Conservation (phyloP, 1,140 invertebrate genomes). For the Drosophila ananassae region DNA sequence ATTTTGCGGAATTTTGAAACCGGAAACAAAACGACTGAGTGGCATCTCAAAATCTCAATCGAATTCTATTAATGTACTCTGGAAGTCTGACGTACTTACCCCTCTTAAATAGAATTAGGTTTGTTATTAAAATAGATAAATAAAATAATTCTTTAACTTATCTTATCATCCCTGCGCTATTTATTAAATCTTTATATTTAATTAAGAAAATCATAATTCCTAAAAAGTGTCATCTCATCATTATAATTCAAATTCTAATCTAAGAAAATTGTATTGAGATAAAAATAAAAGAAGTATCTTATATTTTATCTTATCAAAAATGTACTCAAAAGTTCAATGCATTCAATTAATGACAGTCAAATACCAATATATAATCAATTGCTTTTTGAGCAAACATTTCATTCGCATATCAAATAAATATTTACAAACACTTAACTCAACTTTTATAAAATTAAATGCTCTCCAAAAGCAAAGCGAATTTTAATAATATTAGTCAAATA, state of each 20-base stretch:
- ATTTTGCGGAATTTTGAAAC: constrained; percentile 26
- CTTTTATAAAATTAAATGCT: no score
- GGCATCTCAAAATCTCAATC: constrained; percentile 4
- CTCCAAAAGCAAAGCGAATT: background rate
- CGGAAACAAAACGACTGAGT: constrained; percentile 13
- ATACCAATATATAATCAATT: background rate
- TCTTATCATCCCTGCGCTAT: background rate
- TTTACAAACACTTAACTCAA: background rate
- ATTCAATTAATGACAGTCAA: background rate
- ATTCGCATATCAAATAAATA: background rate
- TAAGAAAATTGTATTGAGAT: no score
- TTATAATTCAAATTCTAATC: background rate
- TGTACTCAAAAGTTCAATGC: no score
- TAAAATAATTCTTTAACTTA: background rate
- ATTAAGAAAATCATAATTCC: no score
- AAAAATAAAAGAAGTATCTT: no score
- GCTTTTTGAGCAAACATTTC: background rate
- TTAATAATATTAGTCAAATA: constrained; percentile 1
- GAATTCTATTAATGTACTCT: background rate
- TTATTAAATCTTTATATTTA: no score
- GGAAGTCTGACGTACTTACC: background rate
- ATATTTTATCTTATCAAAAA: no score
- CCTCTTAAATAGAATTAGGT: background rate
- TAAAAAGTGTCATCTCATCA: no score
- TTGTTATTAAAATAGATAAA: background rate